Percentiles rank a stretch among this genome's conserved stretches.
Conservation (phyloP, 1,140 invertebrate genomes). For the Cotesia vestalis region DNA sequence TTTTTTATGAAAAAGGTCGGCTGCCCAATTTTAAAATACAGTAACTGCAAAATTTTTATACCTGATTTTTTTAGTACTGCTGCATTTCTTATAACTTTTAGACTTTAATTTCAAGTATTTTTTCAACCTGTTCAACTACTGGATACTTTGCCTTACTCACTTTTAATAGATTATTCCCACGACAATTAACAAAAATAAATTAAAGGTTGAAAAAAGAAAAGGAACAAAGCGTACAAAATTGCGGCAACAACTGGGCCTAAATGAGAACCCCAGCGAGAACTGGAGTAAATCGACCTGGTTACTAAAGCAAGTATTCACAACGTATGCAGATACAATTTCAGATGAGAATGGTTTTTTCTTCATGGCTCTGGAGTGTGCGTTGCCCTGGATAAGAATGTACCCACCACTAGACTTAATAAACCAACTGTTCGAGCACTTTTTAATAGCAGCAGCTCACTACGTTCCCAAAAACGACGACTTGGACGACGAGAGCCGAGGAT, state of each 20-base stretch:
- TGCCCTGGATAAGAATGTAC: slow-evolving; percentile 56
- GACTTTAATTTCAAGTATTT: too few relatives aligned
- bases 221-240: slow-evolving; percentile 41
- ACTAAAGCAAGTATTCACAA: slow-evolving; percentile 55
- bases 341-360: slow-evolving; percentile 48
- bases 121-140: too few relatives aligned
- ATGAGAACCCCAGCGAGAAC: slow-evolving; percentile 33
- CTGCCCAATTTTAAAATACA: too few relatives aligned
- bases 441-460: slow-evolving; percentile 56
- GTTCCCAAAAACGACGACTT: slow-evolving; percentile 45
- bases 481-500: slow-evolving; percentile 46
- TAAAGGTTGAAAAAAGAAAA: slow-evolving; percentile 45
- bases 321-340: slow-evolving; percentile 45
- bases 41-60: too few relatives aligned
- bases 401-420: slow-evolving; percentile 52
- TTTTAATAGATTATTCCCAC: not conserved
- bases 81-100: too few relatives aligned
- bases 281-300: slow-evolving; percentile 56
- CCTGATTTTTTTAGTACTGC: too few relatives aligned
- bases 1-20: too few relatives aligned
- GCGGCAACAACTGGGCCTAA: slow-evolving; percentile 40
- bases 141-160: not conserved
- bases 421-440: slow-evolving; percentile 54
- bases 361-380: slow-evolving; percentile 53
- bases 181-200: slow-evolving; percentile 6